Conservation (phyloP, 2,797 vertebrate genomes). For the Psittacula derbiana region DNA sequence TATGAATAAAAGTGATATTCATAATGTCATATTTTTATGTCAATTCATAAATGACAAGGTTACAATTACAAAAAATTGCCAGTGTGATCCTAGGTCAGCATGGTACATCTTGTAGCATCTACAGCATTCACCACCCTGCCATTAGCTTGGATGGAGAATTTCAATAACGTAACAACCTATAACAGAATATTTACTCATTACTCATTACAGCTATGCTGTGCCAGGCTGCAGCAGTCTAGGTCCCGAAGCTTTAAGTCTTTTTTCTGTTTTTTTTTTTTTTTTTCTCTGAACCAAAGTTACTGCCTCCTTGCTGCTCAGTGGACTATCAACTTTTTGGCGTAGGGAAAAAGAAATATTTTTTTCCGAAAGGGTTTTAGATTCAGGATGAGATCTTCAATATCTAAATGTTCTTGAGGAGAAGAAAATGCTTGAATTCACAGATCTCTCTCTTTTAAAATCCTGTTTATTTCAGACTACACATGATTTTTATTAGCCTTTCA, state of each 20-base stretch:
- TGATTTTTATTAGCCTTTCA: neutral
- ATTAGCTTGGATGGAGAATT: neutral
- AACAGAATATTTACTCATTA: neutral
- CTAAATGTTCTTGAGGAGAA: neutral
- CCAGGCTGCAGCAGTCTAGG: neutral
- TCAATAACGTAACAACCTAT: neutral
- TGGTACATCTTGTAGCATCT: neutral
- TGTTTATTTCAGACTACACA: neutral
- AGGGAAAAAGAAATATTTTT: neutral
- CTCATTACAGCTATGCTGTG: neutral
- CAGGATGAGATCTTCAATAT: neutral
- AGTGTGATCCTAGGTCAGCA: fast-evolving
- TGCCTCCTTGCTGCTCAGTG: neutral
- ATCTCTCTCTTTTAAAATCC: neutral
- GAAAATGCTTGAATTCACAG: neutral
- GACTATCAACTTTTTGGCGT: neutral
- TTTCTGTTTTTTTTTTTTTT: neutral
- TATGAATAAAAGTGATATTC: neutral
- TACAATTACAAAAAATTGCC: neutral
- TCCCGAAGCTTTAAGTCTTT: neutral
- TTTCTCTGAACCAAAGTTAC: neutral
- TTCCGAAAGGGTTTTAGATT: neutral
- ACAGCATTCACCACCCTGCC: neutral
- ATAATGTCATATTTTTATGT: neutral
- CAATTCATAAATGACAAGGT: neutral